phyloP scores from a whole-genome alignment of 2,113 vertebrate genomes.

The Illadopsis cleaveri region DNA sequence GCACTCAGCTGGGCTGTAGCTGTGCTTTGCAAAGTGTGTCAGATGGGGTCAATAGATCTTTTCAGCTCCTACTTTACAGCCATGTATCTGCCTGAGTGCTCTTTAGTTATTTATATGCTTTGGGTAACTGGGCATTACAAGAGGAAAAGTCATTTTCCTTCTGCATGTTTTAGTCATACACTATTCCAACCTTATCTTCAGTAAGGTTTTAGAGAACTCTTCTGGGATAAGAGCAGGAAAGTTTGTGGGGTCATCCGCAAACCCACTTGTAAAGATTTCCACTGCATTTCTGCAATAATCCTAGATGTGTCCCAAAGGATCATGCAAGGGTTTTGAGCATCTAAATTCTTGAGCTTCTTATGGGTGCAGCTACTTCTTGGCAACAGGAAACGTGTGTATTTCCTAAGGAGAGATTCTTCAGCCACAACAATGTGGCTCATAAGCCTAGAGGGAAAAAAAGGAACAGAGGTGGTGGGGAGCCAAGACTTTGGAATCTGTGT shows the following conservation, averaged over 20 bases:
- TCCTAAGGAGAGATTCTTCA: neutral
- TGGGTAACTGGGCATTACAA: neutral
- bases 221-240: neutral
- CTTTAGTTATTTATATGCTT: slow-evolving; percentile 33
- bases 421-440: neutral
- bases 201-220: neutral
- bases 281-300: neutral
- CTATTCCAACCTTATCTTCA: neutral
- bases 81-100: neutral
- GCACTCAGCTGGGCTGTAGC: neutral
- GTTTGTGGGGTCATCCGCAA: neutral
- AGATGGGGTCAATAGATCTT: slow-evolving; percentile 27
- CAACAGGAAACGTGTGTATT: neutral
- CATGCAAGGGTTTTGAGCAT: neutral
- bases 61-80: neutral
- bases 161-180: neutral
- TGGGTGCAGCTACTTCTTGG: neutral
- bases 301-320: neutral
- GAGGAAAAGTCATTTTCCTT: neutral
- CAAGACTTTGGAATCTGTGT: neutral
- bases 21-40: neutral
- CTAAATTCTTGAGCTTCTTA: neutral
- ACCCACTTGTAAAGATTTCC: neutral
- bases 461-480: neutral
- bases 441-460: neutral